Conservation (phyloP, 2,113 vertebrate species). For the Peromyscus californicus region DNA sequence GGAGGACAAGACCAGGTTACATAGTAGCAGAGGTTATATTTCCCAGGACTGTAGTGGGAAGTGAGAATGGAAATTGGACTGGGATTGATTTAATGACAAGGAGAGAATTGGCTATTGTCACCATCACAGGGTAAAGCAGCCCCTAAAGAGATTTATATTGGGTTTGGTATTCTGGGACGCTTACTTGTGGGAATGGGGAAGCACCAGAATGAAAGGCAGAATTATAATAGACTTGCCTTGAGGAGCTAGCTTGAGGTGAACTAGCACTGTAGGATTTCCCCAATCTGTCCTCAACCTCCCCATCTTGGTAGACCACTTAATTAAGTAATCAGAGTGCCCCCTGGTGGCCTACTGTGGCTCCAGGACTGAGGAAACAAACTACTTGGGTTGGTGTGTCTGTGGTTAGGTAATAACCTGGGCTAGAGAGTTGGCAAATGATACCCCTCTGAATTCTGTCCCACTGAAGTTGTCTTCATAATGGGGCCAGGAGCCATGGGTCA, state of each 20-base stretch:
- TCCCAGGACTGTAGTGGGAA: not conserved
- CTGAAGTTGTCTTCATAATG: not conserved
- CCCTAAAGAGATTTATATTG: slow-evolving; percentile 29
- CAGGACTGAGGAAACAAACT: not conserved
- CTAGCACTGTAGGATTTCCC: not conserved
- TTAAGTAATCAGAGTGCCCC: slow-evolving; percentile 56
- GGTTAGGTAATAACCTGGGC: not conserved
- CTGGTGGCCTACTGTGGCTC: not conserved
- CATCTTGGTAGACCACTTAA: not conserved
- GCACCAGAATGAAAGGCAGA: not conserved
- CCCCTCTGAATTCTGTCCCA: slow-evolving; percentile 15
- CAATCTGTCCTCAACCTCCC: not conserved
- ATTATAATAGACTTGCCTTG: slow-evolving; percentile 2
- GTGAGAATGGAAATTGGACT: slow-evolving; percentile 59
- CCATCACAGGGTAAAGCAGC: not conserved
- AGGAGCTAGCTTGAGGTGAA: not conserved
- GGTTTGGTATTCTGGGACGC: not conserved
- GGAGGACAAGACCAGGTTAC: not conserved
- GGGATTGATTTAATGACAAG: slow-evolving; percentile 34
- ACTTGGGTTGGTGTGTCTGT: not conserved
- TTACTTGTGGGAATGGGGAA: not conserved
- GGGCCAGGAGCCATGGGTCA: not conserved
- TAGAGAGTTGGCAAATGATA: not conserved
- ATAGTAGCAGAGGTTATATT: not conserved
- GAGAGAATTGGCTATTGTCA: not conserved